A percentile compares a stretch with the other conserved stretches of the same genome.
These are phyloP conservation scores for Eubasilissa splendida DNA, from an alignment of 2,888 invertebrate species.

Conservation along the genomic window DNA sequence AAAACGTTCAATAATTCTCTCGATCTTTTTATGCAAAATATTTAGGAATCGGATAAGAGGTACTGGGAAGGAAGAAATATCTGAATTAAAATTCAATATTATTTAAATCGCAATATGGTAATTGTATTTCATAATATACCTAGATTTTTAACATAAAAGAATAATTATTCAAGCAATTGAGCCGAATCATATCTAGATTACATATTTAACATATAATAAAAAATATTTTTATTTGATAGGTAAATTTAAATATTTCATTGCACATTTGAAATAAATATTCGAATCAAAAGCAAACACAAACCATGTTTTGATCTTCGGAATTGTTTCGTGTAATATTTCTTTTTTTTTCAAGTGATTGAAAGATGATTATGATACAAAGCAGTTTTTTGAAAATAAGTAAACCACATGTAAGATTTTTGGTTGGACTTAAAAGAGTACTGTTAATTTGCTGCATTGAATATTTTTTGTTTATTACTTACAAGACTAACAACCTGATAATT, in stretches of 20 bases:
- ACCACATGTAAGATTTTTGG: conserved; percentile 1
- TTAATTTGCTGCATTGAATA: neutral
- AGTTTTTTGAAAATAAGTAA: neutral
- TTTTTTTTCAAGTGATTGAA: neutral
- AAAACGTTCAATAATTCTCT: too few species aligned
- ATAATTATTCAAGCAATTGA: conserved; percentile 51
- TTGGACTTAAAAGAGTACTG: neutral
- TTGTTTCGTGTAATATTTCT: neutral
- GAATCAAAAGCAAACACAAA: neutral
- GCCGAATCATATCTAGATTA: conserved; percentile 44
- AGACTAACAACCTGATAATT: conserved; percentile 3
- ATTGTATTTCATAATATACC: conserved; percentile 55
- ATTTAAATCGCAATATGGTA: conserved; percentile 47
- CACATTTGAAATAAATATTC: conserved; percentile 27
- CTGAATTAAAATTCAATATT: conserved; percentile 46
- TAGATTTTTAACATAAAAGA: conserved; percentile 52
- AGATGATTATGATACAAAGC: neutral
- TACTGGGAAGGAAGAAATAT: neutral
- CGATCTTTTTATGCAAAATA: neutral
- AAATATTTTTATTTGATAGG: conserved; percentile 25
- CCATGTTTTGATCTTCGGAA: neutral
- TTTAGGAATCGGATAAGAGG: neutral
- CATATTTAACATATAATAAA: conserved; percentile 29
- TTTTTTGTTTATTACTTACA: neutral
- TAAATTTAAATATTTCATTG: conserved; percentile 37